These are phyloP conservation scores for Clamator glandarius DNA, from an alignment of 2,797 vertebrate genomes.

Conservation along the genomic window DNA sequence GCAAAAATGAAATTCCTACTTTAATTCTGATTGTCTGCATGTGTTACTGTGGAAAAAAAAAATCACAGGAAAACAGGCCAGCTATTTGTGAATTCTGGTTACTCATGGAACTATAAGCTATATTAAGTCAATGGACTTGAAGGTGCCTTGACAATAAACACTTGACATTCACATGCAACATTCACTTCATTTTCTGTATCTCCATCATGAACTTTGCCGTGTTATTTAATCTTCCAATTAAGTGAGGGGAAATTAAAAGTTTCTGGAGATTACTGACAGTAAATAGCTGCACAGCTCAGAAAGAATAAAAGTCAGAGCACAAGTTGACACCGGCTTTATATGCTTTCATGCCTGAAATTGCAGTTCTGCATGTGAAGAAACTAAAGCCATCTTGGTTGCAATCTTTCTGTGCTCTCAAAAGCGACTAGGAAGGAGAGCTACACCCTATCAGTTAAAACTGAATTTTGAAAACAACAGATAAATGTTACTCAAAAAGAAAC, in stretches of 20 bases:
- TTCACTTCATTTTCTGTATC: not conserved
- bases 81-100: not conserved
- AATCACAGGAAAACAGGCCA: not conserved
- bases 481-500: not conserved
- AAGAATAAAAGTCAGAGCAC: not conserved
- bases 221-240: not conserved
- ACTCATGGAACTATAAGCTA: not conserved
- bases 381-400: not conserved
- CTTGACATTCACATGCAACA: not conserved
- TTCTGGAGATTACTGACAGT: not conserved
- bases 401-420: not conserved
- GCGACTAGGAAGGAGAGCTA: rapidly evolving
- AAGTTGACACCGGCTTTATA: not conserved
- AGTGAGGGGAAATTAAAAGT: not conserved
- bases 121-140: not conserved
- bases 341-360: not conserved
- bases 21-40: not conserved
- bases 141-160: not conserved
- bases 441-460: not conserved
- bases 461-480: not conserved
- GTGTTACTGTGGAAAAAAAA: not conserved
- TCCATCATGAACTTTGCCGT: not conserved
- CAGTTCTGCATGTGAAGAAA: not conserved
- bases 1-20: not conserved
- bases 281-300: not conserved